Conservation (phyloP, 2,113 vertebrate genomes). For the Campylorhamphus procurvoides region DNA sequence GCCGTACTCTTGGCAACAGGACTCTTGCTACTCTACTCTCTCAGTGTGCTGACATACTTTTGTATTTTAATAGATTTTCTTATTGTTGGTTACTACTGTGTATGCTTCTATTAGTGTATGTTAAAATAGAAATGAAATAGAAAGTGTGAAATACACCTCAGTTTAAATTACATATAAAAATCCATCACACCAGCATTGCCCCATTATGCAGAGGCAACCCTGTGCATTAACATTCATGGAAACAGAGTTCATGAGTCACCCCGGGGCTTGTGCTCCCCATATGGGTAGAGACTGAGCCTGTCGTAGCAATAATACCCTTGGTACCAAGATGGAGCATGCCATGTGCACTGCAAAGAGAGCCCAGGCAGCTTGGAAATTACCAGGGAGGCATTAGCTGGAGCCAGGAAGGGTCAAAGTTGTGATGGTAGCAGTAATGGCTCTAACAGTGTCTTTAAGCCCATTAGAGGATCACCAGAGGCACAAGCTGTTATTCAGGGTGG, state of each 20-base stretch:
- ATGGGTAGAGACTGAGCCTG: neutral
- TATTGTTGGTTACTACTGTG: conserved; percentile 16
- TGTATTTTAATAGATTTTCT: conserved; percentile 24
- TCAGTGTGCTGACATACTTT: neutral
- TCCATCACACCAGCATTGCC: neutral
- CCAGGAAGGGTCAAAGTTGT: neutral
- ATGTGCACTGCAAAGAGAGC: neutral
- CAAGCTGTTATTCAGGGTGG: neutral
- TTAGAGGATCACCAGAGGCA: neutral
- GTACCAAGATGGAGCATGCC: neutral
- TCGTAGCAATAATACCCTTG: neutral
- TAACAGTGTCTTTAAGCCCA: neutral
- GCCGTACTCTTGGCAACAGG: accelerated
- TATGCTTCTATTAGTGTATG: neutral
- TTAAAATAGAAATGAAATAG: conserved; percentile 48
- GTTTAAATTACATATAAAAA: conserved; percentile 41
- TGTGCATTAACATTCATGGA: conserved; percentile 46
- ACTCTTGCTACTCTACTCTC: neutral
- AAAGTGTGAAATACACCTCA: neutral
- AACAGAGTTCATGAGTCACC: conserved; percentile 1
- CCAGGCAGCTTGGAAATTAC: conserved; percentile 26
- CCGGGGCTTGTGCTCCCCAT: neutral
- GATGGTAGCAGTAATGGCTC: neutral
- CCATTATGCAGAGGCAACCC: conserved; percentile 15
- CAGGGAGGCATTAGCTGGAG: neutral